Base-by-base conservation (phyloP, 2,888 invertebrate species). In the Drosophila percnosoma region DNA sequence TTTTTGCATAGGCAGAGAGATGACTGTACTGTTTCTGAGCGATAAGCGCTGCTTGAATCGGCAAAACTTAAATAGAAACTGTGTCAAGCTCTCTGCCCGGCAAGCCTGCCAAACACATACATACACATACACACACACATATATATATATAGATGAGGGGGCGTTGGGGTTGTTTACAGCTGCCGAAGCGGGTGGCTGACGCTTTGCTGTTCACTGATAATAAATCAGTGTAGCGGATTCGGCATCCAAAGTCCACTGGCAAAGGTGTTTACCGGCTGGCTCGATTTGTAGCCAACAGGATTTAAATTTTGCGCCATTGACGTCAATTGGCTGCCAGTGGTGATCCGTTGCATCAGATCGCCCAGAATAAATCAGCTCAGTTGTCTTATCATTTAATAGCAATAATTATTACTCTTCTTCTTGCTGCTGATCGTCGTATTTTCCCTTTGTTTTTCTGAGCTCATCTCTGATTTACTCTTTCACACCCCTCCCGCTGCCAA, bases 211-310 rank as follows among this genome's bases (percentile, higher is more conserved):
- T 40, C 40, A n/a, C 18, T 52, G n/a, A 48, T n/a, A 49, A 68
- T 67, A 66, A 10, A 33, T 68, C 68, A 57, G 49, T 7, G 13
- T 40, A 51, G 36, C 71, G 38, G 49, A 66, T 66, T 57, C 40
- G 48, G 58, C 24, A 49, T 73, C 31, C 84, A 76, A 87, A 84
- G 84, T 84, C 89, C 79, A 62, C 42, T 58, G 68, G 62, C 64
- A 80, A 78, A 84, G 89, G 84, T 89, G 84, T 87, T 84, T 89
- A 84, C 89, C 80, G 83, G 70, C 63, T 52, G 58, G 10, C 11
- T 68, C 54, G 68, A 15, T 24, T 34, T 24, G 75, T 73, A 70
- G 75, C 54, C 84, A 68, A 61, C 85, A 85, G 85, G 85, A 85
- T 85, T 73, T 87, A 61, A 61, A 49, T 45, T 54, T 49, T 53